These are phyloP conservation scores for Fragum whitleyi DNA, from an alignment of 2,888 invertebrate species.

Conservation along the genomic window DNA sequence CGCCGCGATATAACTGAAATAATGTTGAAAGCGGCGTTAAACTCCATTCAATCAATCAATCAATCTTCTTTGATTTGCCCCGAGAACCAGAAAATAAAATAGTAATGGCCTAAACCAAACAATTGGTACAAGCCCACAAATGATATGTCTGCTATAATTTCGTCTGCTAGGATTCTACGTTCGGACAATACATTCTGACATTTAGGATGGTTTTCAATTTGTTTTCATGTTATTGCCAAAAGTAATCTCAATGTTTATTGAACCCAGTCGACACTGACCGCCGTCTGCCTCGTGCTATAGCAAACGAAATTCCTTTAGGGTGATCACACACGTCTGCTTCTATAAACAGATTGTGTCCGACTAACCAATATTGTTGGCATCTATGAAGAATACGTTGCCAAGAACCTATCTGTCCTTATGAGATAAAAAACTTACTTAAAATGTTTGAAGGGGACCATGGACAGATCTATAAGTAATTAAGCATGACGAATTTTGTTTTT, in stretches of 20 bases:
- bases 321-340: conserved; percentile 16
- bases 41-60: too few species aligned
- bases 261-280: conserved; percentile 19
- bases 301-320: not conserved
- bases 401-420: too few species aligned
- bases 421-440: too few species aligned
- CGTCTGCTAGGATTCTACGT: not conserved
- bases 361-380: not conserved
- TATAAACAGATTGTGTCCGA: not conserved
- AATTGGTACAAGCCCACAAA: not conserved
- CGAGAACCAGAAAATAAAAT: too few species aligned
- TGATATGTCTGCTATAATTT: conserved; percentile 20
- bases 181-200: conserved; percentile 19
- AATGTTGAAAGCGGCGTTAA: too few species aligned
- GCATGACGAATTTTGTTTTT: too few species aligned
- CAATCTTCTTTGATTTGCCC: too few species aligned
- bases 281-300: conserved; percentile 10
- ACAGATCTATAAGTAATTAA: too few species aligned
- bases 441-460: too few species aligned
- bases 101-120: too few species aligned
- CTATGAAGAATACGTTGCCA: too few species aligned
- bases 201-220: conserved; percentile 27
- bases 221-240: conserved; percentile 29
- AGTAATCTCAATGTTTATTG: conserved; percentile 21
- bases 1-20: too few species aligned